Evolutionary conservation across 2,113 vertebrate genomes (phyloP), one percentile per base, ranked within the genome.

Genomic region (Pelvicachromis taeniatus): DNA sequence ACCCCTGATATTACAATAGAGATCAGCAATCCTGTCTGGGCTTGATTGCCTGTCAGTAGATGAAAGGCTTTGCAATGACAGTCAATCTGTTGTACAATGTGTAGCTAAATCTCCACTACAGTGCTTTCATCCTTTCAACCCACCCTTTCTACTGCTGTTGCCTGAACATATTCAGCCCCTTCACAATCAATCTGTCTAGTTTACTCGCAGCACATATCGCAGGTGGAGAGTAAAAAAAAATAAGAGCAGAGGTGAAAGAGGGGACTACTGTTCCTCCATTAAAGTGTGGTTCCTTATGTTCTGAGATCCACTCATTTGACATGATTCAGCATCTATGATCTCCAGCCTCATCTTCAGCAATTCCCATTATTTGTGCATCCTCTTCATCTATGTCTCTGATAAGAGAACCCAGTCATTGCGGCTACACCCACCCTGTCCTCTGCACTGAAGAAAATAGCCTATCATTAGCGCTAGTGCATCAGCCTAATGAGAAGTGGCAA

Each of bases 51-150:
- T 85, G 93, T 89, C 89, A 86, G 50, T 40, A 80, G 83, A 85
- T 89, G 88, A 92, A 92, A 94, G 82, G 77, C 81, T 92, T 84
- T 33, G 63, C 63, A 82, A 80, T 87, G 89, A 89, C 90, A 91
- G 78, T 50, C 73, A 87, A 86, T 91, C 88, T 86, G 88, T 82
- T 77, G 48, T 82, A 92, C 77, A 87, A 87, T 82, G 77, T 85
- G 85, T 23, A 85, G 80, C 80, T 77, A 75, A 83, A 89, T 33
- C 88, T 88, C 73, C 45, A 78, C 12, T 29, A 53, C 81, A 23
- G 23, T 12, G 65, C 86, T 79, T 88, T 91, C 83, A 92, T 87
- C 83, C 50, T 85, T 81, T 85, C 58, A 63, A 70, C 78, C 54
- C 40, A 65, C 17, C 42, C 7, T 78, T 86, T 83, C 48, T 14